A percentile compares a stretch with the other conserved stretches of the same genome.
Evolutionary conservation across 2,888 invertebrate genomes (phyloP).

Genomic region (Hydriomena furcata): DNA sequence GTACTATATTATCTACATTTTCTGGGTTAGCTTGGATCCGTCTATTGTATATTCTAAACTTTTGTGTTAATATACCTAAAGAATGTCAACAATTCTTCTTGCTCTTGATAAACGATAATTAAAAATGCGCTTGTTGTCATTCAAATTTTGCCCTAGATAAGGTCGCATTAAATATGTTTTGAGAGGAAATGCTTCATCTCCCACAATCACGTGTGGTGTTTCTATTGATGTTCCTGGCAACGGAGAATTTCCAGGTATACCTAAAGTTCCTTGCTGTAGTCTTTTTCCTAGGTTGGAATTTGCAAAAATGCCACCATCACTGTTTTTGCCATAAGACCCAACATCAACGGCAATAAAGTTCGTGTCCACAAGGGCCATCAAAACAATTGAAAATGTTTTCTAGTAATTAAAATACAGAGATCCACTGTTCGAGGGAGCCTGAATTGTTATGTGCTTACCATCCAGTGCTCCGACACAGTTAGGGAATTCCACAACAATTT

Average conservation of each 20-base stretch:
- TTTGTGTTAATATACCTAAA: no score
- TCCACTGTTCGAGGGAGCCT: no score
- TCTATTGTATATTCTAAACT: no score
- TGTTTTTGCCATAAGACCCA: conserved; percentile 15
- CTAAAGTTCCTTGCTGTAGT: conserved; percentile 8
- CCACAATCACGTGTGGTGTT: conserved; percentile 21
- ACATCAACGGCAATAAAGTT: conserved; percentile 33
- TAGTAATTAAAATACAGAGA: no score
- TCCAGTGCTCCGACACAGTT: no score
- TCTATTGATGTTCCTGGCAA: conserved; percentile 19
- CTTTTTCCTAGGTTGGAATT: conserved; percentile 20
- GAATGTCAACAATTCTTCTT: background rate
- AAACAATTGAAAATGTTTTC: no score
- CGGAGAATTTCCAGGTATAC: conserved; percentile 11
- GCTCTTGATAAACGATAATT: conserved; percentile 27
- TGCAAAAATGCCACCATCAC: conserved; percentile 16
- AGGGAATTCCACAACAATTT: no score
- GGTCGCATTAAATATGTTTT: conserved; percentile 27
- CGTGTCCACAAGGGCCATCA: background rate
- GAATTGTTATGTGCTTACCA: no score
- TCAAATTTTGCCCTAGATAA: conserved; percentile 22
- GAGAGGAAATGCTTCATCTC: conserved; percentile 31
- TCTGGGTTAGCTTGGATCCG: no score
- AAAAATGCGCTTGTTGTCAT: conserved; percentile 17
- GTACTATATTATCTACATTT: no score